Percentiles rank a stretch among this genome's conserved stretches.
Conservation (phyloP, 2,113 vertebrate species). For the Peromyscus polionotus region DNA sequence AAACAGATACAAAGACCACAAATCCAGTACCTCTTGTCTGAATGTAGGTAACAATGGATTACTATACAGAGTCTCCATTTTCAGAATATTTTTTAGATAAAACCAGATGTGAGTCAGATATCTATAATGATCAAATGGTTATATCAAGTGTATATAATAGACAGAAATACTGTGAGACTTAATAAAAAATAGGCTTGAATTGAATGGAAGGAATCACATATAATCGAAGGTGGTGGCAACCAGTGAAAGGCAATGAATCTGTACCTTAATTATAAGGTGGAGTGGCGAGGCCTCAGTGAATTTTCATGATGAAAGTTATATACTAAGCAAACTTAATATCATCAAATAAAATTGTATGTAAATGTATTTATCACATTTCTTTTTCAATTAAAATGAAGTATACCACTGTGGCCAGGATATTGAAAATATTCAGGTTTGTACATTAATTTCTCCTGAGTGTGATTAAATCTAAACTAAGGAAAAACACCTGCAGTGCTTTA, state of each 20-base stretch:
- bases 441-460: conserved; percentile 14
- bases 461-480: conserved; percentile 60
- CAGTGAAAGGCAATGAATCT: background rate
- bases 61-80: background rate
- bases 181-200: background rate
- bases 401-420: background rate
- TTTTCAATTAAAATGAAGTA: conserved; percentile 62
- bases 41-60: background rate
- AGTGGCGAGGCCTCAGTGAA: background rate
- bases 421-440: conserved; percentile 42
- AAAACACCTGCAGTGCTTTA: conserved; percentile 49
- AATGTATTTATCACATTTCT: conserved; percentile 9
- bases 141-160: background rate
- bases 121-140: background rate
- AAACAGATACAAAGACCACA: background rate
- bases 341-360: conserved; percentile 37
- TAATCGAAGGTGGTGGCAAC: background rate
- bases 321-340: background rate
- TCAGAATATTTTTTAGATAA: background rate
- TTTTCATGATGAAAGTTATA: conserved; percentile 29
- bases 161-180: background rate
- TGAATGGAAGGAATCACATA: background rate
- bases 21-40: background rate
- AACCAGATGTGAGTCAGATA: background rate
- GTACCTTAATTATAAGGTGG: background rate